These are phyloP conservation scores for Cariama cristata DNA, from an alignment of 2,113 vertebrate genomes.

Conservation along the genomic window DNA sequence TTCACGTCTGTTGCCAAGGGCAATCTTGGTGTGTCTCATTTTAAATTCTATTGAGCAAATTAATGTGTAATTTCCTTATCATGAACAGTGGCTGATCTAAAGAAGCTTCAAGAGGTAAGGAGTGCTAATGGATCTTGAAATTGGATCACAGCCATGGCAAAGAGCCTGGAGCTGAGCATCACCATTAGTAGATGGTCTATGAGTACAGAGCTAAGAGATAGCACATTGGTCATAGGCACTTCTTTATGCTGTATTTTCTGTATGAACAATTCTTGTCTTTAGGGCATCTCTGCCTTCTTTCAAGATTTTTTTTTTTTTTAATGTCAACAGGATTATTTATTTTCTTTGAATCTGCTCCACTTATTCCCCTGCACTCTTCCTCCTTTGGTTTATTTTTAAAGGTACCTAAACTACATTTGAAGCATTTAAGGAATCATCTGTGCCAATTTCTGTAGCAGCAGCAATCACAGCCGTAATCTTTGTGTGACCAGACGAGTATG, in stretches of 20 bases:
- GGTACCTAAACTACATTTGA: not conserved
- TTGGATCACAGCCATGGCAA: slow-evolving; percentile 32
- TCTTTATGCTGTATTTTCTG: not conserved
- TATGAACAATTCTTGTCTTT: not conserved
- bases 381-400: not conserved
- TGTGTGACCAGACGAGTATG: not conserved
- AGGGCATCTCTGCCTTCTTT: not conserved
- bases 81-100: slow-evolving; percentile 21
- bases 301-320: not conserved
- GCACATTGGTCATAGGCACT: not conserved
- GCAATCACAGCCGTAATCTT: not conserved
- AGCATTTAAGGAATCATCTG: not conserved
- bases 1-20: slow-evolving; percentile 49
- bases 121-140: slow-evolving; percentile 44
- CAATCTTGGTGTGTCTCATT: slow-evolving; percentile 27
- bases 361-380: not conserved
- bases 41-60: slow-evolving; percentile 48
- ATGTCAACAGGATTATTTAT: not conserved
- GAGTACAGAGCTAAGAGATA: not conserved
- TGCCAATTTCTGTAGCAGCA: not conserved
- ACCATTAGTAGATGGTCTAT: not conserved
- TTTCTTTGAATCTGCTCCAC: not conserved
- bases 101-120: slow-evolving; percentile 44
- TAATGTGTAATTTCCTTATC: slow-evolving; percentile 56
- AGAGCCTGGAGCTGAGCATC: not conserved